Evolutionary conservation across 2,888 invertebrate species (phyloP), one percentile per base, ranked within the genome.

Genomic region (Pandemis corylana): DNA sequence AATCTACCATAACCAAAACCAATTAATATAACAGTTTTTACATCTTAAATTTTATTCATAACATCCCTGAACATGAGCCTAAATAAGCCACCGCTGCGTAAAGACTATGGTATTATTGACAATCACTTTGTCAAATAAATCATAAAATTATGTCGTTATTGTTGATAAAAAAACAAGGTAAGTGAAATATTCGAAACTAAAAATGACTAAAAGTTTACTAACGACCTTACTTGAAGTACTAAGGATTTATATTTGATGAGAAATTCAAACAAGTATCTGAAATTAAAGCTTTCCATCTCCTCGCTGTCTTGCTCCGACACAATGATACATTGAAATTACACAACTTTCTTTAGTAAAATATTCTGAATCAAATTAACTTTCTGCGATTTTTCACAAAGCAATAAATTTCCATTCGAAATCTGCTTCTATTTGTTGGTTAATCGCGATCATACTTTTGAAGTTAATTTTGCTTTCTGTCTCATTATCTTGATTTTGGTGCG

Each of bases 281-380:
- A 72, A 41, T 51, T 5, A 53, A 15, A 68, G 68, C 28, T 44
- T 56, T 36, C 15, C 15, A 73, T 72, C 13, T 68, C 44, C 56
- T 7, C 5, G 79, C 78, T 82, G 81, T 85, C 81, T 82, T 79
- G 80, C 77, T 77, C 77, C 82, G 79, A 81, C 79, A 79, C 68
- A 77, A 76, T 76, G 80, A 69, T 76, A 72, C 77, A 80, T 81
- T 80, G 76, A 71, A 36, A 66, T 80, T 76, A 72, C 76, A 77
- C 76, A 81, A 80, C 78, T 80, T 80, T 81, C 78, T 79, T 80
- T 81, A 80, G 77, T 78, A 77, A 77, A 76, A 76, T 74, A 78
- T 72, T 70, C 64, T 12, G 28, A 68, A 67, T 53, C 62, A n/a
- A 66, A 76, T 68, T 70, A 59, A 59, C 67, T 64, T 68, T 42